Evolutionary conservation across 2,113 vertebrate genomes (phyloP).

Genomic region (Tupaia chinensis): DNA sequence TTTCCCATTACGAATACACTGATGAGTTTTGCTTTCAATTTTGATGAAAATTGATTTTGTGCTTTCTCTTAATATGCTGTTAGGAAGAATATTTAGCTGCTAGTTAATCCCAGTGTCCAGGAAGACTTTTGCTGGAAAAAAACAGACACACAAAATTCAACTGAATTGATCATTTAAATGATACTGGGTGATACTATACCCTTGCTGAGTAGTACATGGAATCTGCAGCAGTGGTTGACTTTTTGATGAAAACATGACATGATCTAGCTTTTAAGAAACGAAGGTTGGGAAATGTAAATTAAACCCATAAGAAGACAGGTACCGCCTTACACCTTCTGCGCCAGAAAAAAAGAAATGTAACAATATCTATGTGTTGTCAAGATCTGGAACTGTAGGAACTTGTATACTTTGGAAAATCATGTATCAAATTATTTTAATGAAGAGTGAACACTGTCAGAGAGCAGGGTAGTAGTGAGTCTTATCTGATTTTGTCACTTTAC

Average conservation of each 20-base stretch:
- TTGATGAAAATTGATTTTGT: not conserved
- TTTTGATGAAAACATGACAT: not conserved
- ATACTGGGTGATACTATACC: not conserved
- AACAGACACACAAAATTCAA: not conserved
- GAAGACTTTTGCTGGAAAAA: not conserved
- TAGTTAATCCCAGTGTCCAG: not conserved
- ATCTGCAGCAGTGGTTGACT: not conserved
- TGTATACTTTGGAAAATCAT: not conserved
- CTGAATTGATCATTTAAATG: not conserved
- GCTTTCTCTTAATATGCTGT: not conserved
- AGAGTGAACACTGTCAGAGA: not conserved
- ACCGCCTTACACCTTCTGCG: not conserved
- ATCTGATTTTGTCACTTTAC: not conserved
- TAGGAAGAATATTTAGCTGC: not conserved
- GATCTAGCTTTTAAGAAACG: not conserved
- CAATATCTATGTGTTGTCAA: not conserved
- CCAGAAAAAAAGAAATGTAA: not conserved
- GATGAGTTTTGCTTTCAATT: not conserved
- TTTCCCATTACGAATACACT: too few species aligned
- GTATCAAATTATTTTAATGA: not conserved
- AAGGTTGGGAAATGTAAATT: not conserved
- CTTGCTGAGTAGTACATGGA: not conserved
- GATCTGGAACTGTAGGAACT: not conserved
- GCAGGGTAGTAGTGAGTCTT: not conserved
- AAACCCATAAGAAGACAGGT: not conserved